Base-by-base conservation (phyloP, 2,113 vertebrate genomes). In the Phalacrocorax brasilianus region DNA sequence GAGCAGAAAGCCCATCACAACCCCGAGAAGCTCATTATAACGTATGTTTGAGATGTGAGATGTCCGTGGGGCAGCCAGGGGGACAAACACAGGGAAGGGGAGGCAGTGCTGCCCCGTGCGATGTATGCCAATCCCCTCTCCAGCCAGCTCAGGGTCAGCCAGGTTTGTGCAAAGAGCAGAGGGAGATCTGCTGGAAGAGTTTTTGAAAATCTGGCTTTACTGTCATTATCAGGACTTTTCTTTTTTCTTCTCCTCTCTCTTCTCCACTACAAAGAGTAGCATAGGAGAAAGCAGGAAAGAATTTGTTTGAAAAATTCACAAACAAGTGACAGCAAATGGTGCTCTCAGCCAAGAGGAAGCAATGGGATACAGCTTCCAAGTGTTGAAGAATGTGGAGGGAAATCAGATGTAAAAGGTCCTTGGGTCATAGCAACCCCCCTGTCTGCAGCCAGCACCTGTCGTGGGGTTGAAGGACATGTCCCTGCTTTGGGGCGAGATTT, bases 31-130 rank as follows among this genome's bases (percentile, higher is more conserved):
- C 33, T 74, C 0, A 0, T 50, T 45, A 1, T 2, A 49, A 27
- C 0, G 0, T 28, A 4, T 14, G 27, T 35, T 30, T 35, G 71
- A 45, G 66, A 63, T 0, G 1, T 27, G 35, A 52, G 8, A 14
- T 3, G 19, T 5, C 35, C 40, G 16, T 0, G 0, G 32, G 27
- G 9, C 20, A 28, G 24, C 21, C 14, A 6, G 33, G 35, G n/a
- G 8, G 6, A 14, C 1, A 4, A 23, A 18, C 0, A 0, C 0
- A 2, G 67, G 27, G 42, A 44, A 3, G 3, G 8, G 22, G 62
- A 14, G 22, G 47, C 42, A n/a, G 17, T 9, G 68, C 23, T 4
- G 2, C 16, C 55, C 21, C 0, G 0, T 4, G 4, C 2, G 21
- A 8, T 3, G 23, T 26, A 5, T 10, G 22, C 12, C n/a, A 23